phyloP scores from a whole-genome alignment of 2,888 invertebrate genomes.

The Apotomis capreana region DNA sequence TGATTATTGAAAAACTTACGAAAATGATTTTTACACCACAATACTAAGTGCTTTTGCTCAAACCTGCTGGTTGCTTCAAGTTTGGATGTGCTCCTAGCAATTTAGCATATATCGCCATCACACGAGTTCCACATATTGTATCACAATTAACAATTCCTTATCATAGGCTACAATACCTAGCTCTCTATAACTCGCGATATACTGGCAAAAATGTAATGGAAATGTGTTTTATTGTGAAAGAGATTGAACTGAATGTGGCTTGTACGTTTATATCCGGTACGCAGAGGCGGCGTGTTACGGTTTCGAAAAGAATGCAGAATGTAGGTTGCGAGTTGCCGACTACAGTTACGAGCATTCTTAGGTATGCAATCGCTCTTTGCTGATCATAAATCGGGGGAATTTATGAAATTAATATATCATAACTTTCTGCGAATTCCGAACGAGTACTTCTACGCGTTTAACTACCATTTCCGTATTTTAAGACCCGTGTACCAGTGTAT shows the following conservation, averaged over 20 bases:
- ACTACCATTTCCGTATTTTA: no score
- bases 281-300: constrained; percentile 81
- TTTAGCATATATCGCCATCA: neutral
- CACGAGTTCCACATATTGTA: neutral
- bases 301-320: constrained; percentile 83
- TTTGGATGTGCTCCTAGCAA: no score
- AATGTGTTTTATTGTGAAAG: constrained; percentile 70
- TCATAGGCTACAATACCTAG: constrained; percentile 65
- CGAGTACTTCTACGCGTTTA: no score
- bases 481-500: no score
- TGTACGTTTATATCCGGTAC: constrained; percentile 77
- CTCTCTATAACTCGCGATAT: constrained; percentile 74
- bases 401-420: neutral
- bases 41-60: no score
- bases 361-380: constrained; percentile 64
- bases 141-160: constrained; percentile 13
- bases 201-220: constrained; percentile 59
- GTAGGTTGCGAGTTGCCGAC: constrained; percentile 81
- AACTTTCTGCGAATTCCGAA: neutral
- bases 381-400: constrained; percentile 22
- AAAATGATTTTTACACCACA: no score
- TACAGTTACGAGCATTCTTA: constrained; percentile 77
- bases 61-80: no score
- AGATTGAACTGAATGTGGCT: constrained; percentile 72
- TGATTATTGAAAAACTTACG: no score